These are phyloP conservation scores for Epinephelus awoara DNA, from an alignment of 2,797 vertebrate species.

Conservation along the genomic window DNA sequence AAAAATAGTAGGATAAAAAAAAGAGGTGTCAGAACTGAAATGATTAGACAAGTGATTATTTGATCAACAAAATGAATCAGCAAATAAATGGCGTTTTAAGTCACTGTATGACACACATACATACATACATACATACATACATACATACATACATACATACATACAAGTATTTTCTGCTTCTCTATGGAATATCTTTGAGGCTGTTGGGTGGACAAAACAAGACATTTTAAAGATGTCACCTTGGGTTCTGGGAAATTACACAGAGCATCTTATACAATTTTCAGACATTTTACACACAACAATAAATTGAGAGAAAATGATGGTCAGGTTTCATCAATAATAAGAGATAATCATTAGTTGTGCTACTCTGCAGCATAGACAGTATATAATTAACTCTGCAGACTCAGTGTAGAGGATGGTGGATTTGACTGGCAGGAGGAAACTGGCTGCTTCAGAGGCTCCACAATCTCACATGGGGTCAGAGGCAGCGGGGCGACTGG, in stretches of 20 bases:
- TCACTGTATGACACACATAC: conserved; percentile 2
- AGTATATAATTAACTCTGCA: neutral
- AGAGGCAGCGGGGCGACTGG: conserved; percentile 1
- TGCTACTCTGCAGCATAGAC: neutral
- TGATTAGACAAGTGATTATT: neutral
- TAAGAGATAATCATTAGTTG: neutral
- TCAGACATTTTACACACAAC: neutral
- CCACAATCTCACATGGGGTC: conserved; percentile 12
- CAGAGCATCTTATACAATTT: neutral
- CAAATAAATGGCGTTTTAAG: neutral
- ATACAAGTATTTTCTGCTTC: neutral
- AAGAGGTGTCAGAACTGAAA: neutral
- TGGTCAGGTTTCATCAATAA: no score
- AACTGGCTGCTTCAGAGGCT: conserved; percentile 37
- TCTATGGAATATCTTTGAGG: neutral
- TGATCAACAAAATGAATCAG: neutral
- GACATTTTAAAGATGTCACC: neutral
- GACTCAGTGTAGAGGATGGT: conserved; percentile 82
- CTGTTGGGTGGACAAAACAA: neutral
- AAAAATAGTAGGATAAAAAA: neutral
- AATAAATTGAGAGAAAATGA: neutral
- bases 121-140: no score
- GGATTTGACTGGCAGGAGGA: conserved; percentile 33
- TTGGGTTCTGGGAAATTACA: neutral
- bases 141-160: no score